phyloP scores from a whole-genome alignment of 2,113 vertebrate genomes.

The Sylvia atricapilla region DNA sequence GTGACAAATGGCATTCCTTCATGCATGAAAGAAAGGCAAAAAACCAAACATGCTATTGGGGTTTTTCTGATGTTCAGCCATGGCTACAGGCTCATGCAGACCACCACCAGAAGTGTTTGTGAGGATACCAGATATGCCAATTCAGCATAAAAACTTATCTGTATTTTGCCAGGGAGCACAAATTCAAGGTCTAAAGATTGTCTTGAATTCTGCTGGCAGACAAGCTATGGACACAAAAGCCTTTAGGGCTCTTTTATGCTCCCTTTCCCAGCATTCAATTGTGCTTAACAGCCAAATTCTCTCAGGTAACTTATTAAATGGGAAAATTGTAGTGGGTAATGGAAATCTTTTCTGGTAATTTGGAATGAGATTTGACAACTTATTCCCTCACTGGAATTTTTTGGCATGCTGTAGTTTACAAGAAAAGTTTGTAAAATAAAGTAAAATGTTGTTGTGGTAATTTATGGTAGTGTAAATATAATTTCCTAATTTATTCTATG shows the following conservation, averaged over 20 bases:
- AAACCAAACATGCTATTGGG: not conserved
- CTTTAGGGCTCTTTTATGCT: not conserved
- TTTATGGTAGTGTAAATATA: constrained; percentile 48
- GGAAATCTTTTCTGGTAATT: constrained; percentile 30
- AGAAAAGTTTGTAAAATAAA: constrained; percentile 48
- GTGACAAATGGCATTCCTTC: not conserved
- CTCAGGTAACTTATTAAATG: not conserved
- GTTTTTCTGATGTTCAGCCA: not conserved
- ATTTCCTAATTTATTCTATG: constrained; percentile 32
- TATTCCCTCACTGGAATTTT: constrained; percentile 50
- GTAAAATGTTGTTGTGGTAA: constrained; percentile 44
- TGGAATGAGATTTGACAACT: constrained; percentile 58
- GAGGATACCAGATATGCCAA: not conserved
- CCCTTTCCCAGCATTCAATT: not conserved
- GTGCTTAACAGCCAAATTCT: not conserved
- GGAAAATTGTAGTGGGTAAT: constrained; percentile 31
- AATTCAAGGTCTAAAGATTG: not conserved
- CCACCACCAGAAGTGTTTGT: not conserved
- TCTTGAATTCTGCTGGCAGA: not conserved
- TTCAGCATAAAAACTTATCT: not conserved
- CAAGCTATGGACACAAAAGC: not conserved
- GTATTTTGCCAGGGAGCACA: not conserved
- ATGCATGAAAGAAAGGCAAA: not conserved
- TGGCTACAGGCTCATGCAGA: not conserved
- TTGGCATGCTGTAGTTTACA: constrained; percentile 38